Evolutionary conservation across 2,797 vertebrate genomes (phyloP).

Genomic region (Liasis olivaceus): DNA sequence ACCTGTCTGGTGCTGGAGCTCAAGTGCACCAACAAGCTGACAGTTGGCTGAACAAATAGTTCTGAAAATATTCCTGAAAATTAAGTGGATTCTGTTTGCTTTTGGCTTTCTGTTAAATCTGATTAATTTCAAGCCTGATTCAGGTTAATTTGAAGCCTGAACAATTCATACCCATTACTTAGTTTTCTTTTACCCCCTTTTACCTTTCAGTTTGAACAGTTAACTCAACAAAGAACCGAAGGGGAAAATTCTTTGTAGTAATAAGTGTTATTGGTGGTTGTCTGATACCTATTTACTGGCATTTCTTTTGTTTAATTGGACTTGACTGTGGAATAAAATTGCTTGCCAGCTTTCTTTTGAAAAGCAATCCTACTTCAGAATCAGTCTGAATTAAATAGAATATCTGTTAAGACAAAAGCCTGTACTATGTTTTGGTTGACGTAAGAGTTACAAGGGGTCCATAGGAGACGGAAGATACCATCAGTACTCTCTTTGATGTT

Average conservation of each 20-base stretch:
- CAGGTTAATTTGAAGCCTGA: conserved; percentile 14
- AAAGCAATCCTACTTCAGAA: background rate
- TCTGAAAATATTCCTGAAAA: conserved; percentile 45
- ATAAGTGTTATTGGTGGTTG: background rate
- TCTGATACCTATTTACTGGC: background rate
- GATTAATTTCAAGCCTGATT: conserved; percentile 18
- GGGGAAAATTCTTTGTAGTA: conserved; percentile 19
- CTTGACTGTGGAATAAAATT: background rate
- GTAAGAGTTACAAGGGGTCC: background rate
- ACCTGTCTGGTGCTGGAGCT: conserved; percentile 23
- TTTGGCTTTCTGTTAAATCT: conserved; percentile 44
- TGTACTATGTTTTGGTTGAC: background rate
- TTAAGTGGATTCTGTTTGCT: conserved; percentile 32
- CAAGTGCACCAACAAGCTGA: conserved; percentile 19
- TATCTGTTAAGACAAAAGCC: background rate
- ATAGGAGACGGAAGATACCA: background rate
- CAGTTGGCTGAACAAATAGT: conserved; percentile 38
- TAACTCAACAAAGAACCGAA: conserved; percentile 22
- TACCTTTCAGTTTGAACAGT: background rate
- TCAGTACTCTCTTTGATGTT: background rate
- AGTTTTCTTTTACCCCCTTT: background rate
- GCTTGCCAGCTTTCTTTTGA: background rate
- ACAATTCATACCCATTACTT: conserved; percentile 23
- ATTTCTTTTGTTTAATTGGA: background rate
- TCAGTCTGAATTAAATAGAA: background rate